phyloP scores from a whole-genome alignment of 1,140 invertebrate genomes.

The Hypsibius dujardini region DNA sequence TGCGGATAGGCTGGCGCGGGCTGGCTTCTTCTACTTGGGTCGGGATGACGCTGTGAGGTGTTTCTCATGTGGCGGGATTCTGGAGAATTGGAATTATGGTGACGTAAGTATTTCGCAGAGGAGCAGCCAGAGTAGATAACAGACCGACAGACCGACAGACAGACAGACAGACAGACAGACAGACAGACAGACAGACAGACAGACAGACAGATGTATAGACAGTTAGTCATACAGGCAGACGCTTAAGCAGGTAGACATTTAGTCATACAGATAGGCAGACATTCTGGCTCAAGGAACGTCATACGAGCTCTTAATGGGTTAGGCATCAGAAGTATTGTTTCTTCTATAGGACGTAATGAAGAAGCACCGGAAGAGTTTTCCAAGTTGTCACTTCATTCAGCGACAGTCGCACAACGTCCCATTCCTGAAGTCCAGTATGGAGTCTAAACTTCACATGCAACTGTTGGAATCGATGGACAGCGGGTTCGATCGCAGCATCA shows the following conservation, averaged over 20 bases:
- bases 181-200: not conserved
- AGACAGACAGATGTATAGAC: not conserved
- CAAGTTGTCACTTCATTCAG: slow-evolving; percentile 51
- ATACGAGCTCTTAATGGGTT: too few relatives aligned
- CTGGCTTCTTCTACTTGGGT: slow-evolving; percentile 61
- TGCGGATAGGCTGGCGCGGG: slow-evolving; percentile 48
- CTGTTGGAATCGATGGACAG: slow-evolving; percentile 15
- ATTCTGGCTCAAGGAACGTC: too few relatives aligned
- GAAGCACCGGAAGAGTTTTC: slow-evolving; percentile 43
- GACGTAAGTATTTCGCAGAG: slow-evolving; percentile 33
- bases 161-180: too few relatives aligned
- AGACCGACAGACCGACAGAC: too few relatives aligned
- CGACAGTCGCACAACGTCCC: slow-evolving; percentile 30
- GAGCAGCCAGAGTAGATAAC: not conserved
- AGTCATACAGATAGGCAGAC: too few relatives aligned
- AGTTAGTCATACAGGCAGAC: not conserved
- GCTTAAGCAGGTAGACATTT: not conserved
- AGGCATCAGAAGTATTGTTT: not conserved
- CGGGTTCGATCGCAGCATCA: slow-evolving; percentile 13
- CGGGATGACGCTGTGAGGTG: slow-evolving; percentile 49
- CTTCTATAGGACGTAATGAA: slow-evolving; percentile 38
- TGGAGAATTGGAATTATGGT: slow-evolving; percentile 54
- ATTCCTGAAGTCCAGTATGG: not conserved
- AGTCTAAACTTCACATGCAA: slow-evolving; percentile 7
- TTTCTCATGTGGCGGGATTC: slow-evolving; percentile 49